phyloP scores from a whole-genome alignment of 1,140 invertebrate species.

The Paralvinella palmiformis region DNA sequence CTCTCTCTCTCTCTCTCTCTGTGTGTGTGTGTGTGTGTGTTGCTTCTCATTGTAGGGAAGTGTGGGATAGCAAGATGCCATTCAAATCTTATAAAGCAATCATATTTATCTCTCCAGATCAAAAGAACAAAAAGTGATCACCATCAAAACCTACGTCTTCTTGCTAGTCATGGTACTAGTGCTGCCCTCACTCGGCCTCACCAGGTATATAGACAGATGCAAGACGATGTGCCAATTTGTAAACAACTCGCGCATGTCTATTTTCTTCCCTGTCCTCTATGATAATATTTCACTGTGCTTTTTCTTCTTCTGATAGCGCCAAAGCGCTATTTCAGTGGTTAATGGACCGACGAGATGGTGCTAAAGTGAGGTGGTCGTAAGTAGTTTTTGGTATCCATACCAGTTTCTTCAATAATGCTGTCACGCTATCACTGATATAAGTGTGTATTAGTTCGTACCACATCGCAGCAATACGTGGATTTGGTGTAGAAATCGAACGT shows the following conservation, averaged over 20 bases:
- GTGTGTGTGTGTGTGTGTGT: too few species aligned
- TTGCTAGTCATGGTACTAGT: neutral
- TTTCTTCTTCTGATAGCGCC: neutral
- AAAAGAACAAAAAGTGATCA: neutral
- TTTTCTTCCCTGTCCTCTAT: neutral
- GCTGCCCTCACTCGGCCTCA: neutral
- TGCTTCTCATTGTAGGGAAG: too few species aligned
- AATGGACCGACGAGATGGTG: neutral
- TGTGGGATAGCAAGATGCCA: too few species aligned
- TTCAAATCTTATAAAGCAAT: neutral
- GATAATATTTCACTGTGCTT: neutral
- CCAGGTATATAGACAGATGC: neutral
- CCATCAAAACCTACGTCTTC: neutral
- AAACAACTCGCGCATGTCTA: neutral
- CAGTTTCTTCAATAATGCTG: too few species aligned
- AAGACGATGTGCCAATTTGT: neutral
- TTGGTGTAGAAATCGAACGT: too few species aligned
- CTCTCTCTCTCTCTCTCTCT: too few species aligned
- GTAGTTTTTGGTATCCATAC: too few species aligned
- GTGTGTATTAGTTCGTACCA: too few species aligned
- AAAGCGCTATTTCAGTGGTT: neutral
- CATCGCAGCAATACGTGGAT: too few species aligned
- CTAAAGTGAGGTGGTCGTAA: neutral
- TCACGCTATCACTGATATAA: too few species aligned
- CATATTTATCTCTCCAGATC: neutral